phyloP scores from a whole-genome alignment of 64 coral and sea anemone genomes.

The Trachythela sp. region DNA sequence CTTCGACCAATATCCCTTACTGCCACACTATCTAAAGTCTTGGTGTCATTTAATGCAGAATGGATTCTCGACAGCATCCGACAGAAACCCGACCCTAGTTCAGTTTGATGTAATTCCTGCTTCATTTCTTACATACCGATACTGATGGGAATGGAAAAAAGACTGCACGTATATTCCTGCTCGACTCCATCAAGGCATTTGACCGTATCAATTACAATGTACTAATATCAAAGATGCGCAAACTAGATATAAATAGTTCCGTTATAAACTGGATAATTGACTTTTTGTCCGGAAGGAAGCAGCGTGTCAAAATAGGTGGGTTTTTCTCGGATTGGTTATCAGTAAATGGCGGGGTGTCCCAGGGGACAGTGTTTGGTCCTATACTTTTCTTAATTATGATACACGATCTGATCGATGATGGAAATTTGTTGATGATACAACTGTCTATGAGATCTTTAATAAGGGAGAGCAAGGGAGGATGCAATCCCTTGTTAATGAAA shows the following conservation, averaged over 20 bases:
- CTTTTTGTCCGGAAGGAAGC: too few relatives aligned
- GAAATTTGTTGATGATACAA: too few relatives aligned
- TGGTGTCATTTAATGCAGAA: constrained; percentile 23
- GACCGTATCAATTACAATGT: too few relatives aligned
- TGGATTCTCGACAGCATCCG: neutral
- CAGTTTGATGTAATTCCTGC: neutral
- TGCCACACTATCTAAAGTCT: neutral
- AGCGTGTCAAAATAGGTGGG: too few relatives aligned
- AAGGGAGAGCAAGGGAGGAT: too few relatives aligned
- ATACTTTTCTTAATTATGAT: constrained; percentile 43
- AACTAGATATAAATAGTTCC: too few relatives aligned
- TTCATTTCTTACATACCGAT: neutral
- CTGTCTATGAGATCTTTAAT: too few relatives aligned
- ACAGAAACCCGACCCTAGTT: neutral
- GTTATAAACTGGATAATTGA: too few relatives aligned
- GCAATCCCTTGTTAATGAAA: too few relatives aligned
- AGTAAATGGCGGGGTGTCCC: neutral
- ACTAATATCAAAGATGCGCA: too few relatives aligned
- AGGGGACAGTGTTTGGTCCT: constrained; percentile 23
- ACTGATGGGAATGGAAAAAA: neutral
- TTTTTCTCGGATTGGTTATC: too few relatives aligned
- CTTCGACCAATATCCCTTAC: constrained; percentile 32
- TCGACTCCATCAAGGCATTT: neutral
- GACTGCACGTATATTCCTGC: neutral
- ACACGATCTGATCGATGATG: constrained; percentile 34